Evolutionary conservation across 2,888 invertebrate species (phyloP).

Genomic region (Ophioninae sp.): DNA sequence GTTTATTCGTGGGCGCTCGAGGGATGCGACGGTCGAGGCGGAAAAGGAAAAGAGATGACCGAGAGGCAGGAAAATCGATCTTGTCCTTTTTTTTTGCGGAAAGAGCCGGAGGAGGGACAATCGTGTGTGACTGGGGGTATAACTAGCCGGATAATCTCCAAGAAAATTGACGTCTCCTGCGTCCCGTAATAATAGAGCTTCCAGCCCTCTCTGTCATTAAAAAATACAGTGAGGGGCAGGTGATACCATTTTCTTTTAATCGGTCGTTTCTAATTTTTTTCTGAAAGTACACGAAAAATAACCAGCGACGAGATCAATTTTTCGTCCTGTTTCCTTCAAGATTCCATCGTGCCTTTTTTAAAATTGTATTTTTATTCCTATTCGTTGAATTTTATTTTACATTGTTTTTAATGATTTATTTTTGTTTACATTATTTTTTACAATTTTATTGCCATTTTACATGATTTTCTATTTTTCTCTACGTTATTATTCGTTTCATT

Average conservation of each 20-base stretch:
- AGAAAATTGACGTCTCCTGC: conserved; percentile 46
- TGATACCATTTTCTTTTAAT: conserved; percentile 11
- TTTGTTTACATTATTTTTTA: too few species aligned
- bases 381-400: too few species aligned
- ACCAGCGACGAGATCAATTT: neutral
- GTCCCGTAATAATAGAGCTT: conserved; percentile 41
- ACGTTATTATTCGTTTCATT: too few species aligned
- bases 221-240: conserved; percentile 48
- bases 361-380: neutral
- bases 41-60: conserved; percentile 8
- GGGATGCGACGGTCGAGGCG: conserved; percentile 5
- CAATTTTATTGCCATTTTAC: too few species aligned
- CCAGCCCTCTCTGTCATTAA: conserved; percentile 44
- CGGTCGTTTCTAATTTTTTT: neutral
- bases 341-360: neutral
- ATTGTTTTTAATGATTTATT: too few species aligned
- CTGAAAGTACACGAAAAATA: neutral
- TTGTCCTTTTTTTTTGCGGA: conserved; percentile 13
- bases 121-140: conserved; percentile 42
- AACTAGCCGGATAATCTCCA: conserved; percentile 55
- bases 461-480: too few species aligned
- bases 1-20: neutral
- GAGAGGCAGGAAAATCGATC: conserved; percentile 41
- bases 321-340: neutral
- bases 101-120: conserved; percentile 37